These are phyloP conservation scores for Lota lota DNA, from an alignment of 2,113 vertebrate genomes.

Conservation along the genomic window DNA sequence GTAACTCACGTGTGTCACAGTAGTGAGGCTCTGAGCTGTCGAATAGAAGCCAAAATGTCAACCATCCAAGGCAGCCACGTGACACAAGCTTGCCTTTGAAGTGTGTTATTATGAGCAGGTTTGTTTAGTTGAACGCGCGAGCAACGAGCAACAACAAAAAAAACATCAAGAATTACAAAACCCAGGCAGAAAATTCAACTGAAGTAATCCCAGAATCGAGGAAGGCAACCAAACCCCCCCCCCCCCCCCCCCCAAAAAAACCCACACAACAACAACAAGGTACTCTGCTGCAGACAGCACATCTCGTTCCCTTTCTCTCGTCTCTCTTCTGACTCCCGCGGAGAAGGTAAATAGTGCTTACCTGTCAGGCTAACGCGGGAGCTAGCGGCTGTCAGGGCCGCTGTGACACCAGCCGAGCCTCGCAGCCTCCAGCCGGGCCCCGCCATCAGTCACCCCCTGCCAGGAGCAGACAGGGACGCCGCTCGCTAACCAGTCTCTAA, in stretches of 20 bases:
- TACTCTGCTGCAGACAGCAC: constrained; percentile 35
- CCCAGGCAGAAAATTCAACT: too few relatives aligned
- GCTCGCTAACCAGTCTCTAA: constrained; percentile 69
- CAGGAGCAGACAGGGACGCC: constrained; percentile 42
- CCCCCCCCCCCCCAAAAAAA: constrained; percentile 29
- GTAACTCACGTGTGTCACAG: constrained; percentile 45
- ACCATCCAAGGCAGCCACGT: too few relatives aligned
- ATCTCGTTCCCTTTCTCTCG: constrained; percentile 37
- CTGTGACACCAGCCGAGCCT: constrained; percentile 54
- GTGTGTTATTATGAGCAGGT: too few relatives aligned
- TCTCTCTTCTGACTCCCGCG: constrained; percentile 57
- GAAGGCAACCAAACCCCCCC: constrained; percentile 47
- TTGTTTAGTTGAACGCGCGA: too few relatives aligned
- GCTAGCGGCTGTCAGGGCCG: constrained; percentile 55
- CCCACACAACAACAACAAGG: constrained; percentile 41
- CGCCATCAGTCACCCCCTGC: constrained; percentile 59
- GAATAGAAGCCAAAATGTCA: background rate
- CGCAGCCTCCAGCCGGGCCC: constrained; percentile 60
- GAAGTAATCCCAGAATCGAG: too few relatives aligned
- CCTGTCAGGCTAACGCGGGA: constrained; percentile 58
- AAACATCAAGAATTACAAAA: too few relatives aligned
- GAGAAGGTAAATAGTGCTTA: constrained; percentile 57
- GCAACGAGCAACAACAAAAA: too few relatives aligned
- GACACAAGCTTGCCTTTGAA: too few relatives aligned
- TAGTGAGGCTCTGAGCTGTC: constrained; percentile 31